These are phyloP conservation scores for Panopea generosa DNA, from an alignment of 2,888 invertebrate genomes.

Conservation along the genomic window DNA sequence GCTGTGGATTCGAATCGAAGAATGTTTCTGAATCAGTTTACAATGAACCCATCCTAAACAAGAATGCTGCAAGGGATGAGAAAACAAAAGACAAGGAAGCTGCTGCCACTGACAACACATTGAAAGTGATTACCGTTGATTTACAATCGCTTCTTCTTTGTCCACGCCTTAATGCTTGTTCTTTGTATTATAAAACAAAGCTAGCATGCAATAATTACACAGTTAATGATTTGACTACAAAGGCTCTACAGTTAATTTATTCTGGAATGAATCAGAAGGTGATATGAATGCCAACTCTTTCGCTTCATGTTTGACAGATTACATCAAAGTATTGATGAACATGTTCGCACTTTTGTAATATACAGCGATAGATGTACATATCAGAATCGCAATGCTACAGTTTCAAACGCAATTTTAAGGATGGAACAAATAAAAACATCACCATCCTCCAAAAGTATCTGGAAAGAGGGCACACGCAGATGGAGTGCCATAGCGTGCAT, in stretches of 20 bases:
- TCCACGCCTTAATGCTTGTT: slow-evolving; percentile 25
- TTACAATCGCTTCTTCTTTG: slow-evolving; percentile 22
- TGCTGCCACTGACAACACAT: neutral
- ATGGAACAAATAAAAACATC: slow-evolving; percentile 9
- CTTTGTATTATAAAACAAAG: slow-evolving; percentile 31
- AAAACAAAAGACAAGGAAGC: slow-evolving; percentile 10
- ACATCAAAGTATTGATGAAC: neutral
- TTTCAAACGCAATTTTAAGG: slow-evolving; percentile 28
- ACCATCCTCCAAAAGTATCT: slow-evolving; percentile 38
- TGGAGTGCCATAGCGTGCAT: slow-evolving; percentile 58
- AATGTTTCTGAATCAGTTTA: slow-evolving; percentile 14
- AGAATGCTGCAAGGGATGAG: slow-evolving; percentile 6
- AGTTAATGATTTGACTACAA: neutral
- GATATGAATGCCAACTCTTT: neutral
- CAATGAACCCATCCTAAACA: slow-evolving; percentile 5
- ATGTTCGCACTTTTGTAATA: slow-evolving; percentile 7
- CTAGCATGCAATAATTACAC: slow-evolving; percentile 9
- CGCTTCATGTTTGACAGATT: slow-evolving; percentile 2
- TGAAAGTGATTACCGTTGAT: slow-evolving; percentile 21
- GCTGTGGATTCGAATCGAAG: neutral
- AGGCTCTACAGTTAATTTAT: neutral
- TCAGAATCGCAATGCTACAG: slow-evolving; percentile 55
- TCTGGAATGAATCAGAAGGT: slow-evolving; percentile 2
- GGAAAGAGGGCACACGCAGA: slow-evolving; percentile 38
- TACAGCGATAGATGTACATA: slow-evolving; percentile 51